Base-by-base conservation (phyloP, 64 coral and sea anemone species). In the Montipora foliosa region DNA sequence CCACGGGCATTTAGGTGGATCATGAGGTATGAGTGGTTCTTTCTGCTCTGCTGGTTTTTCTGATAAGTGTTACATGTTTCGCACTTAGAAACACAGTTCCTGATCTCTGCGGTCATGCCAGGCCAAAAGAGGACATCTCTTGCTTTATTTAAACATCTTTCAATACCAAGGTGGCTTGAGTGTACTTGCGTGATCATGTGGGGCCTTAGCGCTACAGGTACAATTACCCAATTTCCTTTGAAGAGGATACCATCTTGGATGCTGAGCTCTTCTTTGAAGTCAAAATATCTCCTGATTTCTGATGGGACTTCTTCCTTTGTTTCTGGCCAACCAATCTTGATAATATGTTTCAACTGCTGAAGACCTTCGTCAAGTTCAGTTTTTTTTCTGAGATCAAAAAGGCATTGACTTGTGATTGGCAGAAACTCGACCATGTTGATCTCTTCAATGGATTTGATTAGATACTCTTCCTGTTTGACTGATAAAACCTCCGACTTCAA, bases 41-140 rank as follows among this genome's bases (percentile, higher is more conserved):
- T 76, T 72, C 79, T 92, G 94, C 45, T 72, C 79, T 92, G 94
- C 45, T 92, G 83, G 44, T 88, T 82, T 80, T 29, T 51, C 67
- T 53, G 44, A 49, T 25, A 92, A 10, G 47, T 72, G 66, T 74
- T 76, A 67, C 90, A 96, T 6, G 55, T 57, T 89, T 84, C 80
- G 62, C 77, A 92, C 64, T 67, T 55, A 4, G 60, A 64, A 12
- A 64, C 13, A 11, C 6, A 64, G 60, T 64, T 12, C 60, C 13
- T 64, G 13, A 64, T 64, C 13, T 64, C 60, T 12, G 60, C 60
- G 9, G 60, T 12, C 70, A 95, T 89, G 3, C 69, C 89, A 29
- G 83, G 90, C 89, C 94, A 95, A 16, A 75, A 77, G 9, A 91
- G 14, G 9, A 67, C n/a, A 79, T 95, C 89, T 29, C 72, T 47